Evolutionary conservation across 2,113 vertebrate genomes (phyloP).

Genomic region (Quiscalus mexicanus): DNA sequence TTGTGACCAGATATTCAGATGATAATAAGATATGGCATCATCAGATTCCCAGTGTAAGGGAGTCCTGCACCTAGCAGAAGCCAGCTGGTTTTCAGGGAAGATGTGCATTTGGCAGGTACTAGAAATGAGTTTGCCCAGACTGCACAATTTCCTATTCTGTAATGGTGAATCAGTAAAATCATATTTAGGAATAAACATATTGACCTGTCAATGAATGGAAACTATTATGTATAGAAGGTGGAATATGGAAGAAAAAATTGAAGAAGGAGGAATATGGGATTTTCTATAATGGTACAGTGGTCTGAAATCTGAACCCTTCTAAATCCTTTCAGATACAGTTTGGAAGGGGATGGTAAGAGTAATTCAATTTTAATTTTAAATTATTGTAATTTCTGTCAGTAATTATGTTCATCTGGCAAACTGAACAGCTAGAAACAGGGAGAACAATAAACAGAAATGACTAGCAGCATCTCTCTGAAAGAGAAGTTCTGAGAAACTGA

Average conservation of each 20-base stretch:
- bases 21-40: neutral
- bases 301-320: neutral
- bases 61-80: neutral
- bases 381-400: conserved; percentile 29
- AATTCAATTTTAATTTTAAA: conserved; percentile 48
- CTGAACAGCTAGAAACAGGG: conserved; percentile 8
- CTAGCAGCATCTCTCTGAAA: neutral
- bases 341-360: neutral
- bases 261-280: neutral
- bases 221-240: neutral
- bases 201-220: neutral
- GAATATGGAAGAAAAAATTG: neutral
- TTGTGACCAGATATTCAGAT: neutral
- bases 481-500: neutral
- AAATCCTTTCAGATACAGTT: neutral
- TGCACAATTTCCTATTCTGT: neutral
- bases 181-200: neutral
- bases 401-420: conserved; percentile 32
- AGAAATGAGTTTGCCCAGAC: neutral
- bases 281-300: neutral
- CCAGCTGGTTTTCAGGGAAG: neutral
- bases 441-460: conserved; percentile 29
- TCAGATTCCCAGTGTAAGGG: neutral
- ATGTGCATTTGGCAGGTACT: neutral
- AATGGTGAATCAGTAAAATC: neutral